Percentiles rank a stretch among this genome's conserved stretches.
Conservation (phyloP, 1,140 invertebrate species). For the Achatina immaculata region DNA sequence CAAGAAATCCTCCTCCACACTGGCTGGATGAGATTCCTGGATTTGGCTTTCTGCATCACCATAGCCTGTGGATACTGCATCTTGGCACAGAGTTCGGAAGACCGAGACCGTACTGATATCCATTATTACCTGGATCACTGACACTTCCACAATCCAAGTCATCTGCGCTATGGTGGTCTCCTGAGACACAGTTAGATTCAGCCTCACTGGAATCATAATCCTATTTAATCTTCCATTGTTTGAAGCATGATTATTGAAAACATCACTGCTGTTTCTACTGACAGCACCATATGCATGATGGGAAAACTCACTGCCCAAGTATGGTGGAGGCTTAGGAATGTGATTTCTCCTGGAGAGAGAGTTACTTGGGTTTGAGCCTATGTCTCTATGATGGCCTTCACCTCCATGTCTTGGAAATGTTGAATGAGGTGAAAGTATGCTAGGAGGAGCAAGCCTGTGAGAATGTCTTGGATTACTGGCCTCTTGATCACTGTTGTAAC, state of each 20-base stretch:
- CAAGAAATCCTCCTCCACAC: constrained; percentile 36
- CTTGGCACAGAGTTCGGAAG: too few species aligned
- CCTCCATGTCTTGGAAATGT: background rate
- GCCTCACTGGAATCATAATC: background rate
- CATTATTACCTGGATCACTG: background rate
- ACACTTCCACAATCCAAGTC: background rate
- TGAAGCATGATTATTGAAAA: too few species aligned
- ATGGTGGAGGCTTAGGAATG: constrained; percentile 1
- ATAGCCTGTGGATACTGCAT: background rate
- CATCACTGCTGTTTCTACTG: constrained; percentile 24
- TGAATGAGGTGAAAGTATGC: background rate
- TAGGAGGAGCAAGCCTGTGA: background rate
- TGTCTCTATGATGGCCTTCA: constrained; percentile 16
- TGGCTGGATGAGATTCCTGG: constrained; percentile 11
- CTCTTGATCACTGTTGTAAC: constrained; percentile 13
- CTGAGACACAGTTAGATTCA: background rate
- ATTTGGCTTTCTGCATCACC: constrained; percentile 18
- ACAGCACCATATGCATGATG: constrained; percentile 27
- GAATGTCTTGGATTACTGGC: background rate
- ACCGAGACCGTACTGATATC: too few species aligned
- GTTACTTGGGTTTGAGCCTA: constrained; percentile 15
- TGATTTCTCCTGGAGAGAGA: constrained; percentile 14
- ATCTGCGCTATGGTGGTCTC: background rate
- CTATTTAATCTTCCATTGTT: background rate
- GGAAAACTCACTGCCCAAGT: constrained; percentile 25